A percentile compares a stretch with the other conserved stretches of the same genome.
phyloP scores from a whole-genome alignment of 2,797 vertebrate species.

The Mormyrops boulengeri region DNA sequence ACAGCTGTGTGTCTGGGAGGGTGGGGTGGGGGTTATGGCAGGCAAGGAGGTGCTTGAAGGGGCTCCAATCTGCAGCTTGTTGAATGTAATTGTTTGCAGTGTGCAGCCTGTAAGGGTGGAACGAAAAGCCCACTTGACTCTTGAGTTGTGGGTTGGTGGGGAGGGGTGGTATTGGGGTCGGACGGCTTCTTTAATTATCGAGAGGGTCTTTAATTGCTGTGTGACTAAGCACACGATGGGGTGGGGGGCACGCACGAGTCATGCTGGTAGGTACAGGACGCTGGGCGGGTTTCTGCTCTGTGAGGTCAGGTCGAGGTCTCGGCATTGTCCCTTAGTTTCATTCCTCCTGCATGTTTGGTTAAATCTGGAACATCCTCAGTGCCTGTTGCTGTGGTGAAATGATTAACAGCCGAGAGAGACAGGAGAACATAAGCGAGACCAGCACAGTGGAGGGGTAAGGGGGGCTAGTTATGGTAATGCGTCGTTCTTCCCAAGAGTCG shows the following conservation, averaged over 20 bases:
- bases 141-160: conserved; percentile 5
- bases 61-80: neutral
- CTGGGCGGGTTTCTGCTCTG: neutral
- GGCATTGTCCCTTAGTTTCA: neutral
- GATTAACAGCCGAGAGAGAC: neutral
- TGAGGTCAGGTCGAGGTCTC: neutral
- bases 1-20: neutral
- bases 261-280: neutral
- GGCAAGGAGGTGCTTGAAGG: neutral
- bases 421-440: neutral
- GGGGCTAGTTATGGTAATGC: neutral
- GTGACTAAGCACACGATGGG: conserved; percentile 14
- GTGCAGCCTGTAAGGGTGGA: neutral
- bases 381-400: neutral
- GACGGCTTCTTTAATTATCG: conserved; percentile 27
- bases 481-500: neutral
- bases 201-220: conserved; percentile 13
- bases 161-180: neutral
- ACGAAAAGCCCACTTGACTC: conserved; percentile 21
- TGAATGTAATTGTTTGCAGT: conserved; percentile 19
- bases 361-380: neutral
- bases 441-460: neutral
- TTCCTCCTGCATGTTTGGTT: neutral
- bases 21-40: neutral
- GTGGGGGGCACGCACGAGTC: too few species aligned